phyloP scores from a whole-genome alignment of 2,888 invertebrate genomes.

The Seladonia tumulorum region DNA sequence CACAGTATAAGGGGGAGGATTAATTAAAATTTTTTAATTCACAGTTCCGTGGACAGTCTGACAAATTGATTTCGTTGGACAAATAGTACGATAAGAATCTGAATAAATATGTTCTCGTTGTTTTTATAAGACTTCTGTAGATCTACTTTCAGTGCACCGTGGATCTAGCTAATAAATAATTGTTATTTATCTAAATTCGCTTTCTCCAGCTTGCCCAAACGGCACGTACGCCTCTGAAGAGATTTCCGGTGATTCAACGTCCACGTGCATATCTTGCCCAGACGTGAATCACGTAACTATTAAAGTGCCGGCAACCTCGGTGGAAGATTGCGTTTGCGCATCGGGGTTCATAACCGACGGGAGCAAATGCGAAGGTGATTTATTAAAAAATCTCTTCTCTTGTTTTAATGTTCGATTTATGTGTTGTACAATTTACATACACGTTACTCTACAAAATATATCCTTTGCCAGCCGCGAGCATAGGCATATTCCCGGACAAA shows the following conservation, averaged over 20 bases:
- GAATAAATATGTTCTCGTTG: no score
- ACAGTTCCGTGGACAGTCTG: no score
- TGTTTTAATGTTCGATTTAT: background rate
- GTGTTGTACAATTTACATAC: background rate
- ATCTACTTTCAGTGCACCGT: no score
- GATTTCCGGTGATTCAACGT: slow-evolving; percentile 86
- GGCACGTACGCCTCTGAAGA: slow-evolving; percentile 86
- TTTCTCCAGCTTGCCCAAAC: slow-evolving; percentile 86
- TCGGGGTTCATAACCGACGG: slow-evolving; percentile 86
- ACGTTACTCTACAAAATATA: slow-evolving; percentile 54
- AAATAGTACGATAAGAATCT: no score
- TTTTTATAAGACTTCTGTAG: no score
- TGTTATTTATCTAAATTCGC: background rate
- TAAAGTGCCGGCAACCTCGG: slow-evolving; percentile 85
- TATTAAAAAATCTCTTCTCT: background rate
- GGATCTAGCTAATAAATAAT: background rate
- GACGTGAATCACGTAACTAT: slow-evolving; percentile 87
- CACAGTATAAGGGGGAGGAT: no score
- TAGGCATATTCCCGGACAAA: slow-evolving; percentile 71
- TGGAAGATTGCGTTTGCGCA: slow-evolving; percentile 87
- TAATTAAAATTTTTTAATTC: no score
- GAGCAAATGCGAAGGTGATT: slow-evolving; percentile 86
- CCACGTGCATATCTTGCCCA: slow-evolving; percentile 86
- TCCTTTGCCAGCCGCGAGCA: slow-evolving; percentile 73
- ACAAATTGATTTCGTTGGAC: background rate